A percentile compares a stretch with the other conserved stretches of the same genome.
These are phyloP conservation scores for Propsilocerus akamusi DNA, from an alignment of 1,140 invertebrate genomes.

Conservation along the genomic window DNA sequence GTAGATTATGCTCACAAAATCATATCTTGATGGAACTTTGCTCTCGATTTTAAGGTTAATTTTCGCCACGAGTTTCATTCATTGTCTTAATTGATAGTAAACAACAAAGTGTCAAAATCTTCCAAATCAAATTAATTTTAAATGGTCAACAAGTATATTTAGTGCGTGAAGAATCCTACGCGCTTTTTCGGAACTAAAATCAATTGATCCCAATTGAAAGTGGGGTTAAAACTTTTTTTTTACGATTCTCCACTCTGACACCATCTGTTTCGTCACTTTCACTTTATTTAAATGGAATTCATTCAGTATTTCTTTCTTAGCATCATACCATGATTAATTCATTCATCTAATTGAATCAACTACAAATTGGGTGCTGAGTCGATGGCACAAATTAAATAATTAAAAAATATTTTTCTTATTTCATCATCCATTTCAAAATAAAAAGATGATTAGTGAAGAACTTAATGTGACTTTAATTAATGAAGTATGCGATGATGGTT, in stretches of 20 bases:
- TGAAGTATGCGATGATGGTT: neutral
- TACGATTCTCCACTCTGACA: neutral
- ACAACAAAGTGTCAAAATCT: neutral
- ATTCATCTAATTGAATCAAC: too few species aligned
- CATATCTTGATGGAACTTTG: neutral
- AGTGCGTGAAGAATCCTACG: too few species aligned
- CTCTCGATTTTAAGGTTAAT: neutral
- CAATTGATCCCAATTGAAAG: neutral
- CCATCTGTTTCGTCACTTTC: neutral
- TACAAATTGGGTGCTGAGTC: too few species aligned
- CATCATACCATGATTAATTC: too few species aligned
- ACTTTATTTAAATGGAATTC: too few species aligned
- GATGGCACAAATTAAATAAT: neutral
- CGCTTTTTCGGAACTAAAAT: too few species aligned
- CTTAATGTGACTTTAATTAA: neutral
- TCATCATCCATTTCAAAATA: too few species aligned
- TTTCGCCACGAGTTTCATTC: neutral
- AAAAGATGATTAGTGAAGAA: neutral
- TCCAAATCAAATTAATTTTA: neutral
- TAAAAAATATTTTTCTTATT: neutral
- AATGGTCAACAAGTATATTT: too few species aligned
- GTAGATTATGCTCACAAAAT: conserved; percentile 9
- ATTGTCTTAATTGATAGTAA: neutral
- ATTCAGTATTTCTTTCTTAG: too few species aligned
- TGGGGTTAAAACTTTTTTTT: neutral